A percentile compares a stretch with the other conserved stretches of the same genome.
Conservation (phyloP, 1,140 invertebrate species). For the Eciton burchellii region DNA sequence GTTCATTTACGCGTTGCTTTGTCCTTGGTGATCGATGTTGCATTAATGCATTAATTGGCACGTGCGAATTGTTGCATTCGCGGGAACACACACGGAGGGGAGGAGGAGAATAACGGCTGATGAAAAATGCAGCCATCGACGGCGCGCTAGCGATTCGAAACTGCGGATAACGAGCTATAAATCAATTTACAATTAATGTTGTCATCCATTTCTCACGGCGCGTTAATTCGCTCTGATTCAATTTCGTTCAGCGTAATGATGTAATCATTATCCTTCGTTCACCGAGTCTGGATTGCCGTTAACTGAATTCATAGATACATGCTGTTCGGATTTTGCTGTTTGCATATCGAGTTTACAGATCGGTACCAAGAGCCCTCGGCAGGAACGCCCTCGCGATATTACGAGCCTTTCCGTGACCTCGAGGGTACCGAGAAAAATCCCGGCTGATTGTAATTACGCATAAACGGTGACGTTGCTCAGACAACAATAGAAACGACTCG, state of each 20-base stretch:
- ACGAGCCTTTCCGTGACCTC: too few relatives aligned
- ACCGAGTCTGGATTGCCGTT: background rate
- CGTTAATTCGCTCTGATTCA: background rate
- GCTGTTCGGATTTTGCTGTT: too few relatives aligned
- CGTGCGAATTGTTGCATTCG: background rate
- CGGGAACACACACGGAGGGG: background rate
- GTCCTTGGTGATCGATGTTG: background rate
- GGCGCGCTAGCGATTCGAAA: background rate
- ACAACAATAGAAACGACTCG: too few relatives aligned
- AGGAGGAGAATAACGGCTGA: background rate
- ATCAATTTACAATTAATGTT: background rate
- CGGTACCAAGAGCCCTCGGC: too few relatives aligned
- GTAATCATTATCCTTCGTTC: background rate
- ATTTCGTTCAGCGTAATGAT: background rate
- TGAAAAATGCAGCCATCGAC: slow-evolving; percentile 6
- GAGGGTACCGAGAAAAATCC: too few relatives aligned
- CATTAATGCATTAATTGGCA: slow-evolving; percentile 41
- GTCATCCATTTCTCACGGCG: background rate
- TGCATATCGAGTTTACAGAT: too few relatives aligned
- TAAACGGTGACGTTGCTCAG: too few relatives aligned
- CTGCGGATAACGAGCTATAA: background rate
- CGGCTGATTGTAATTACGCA: too few relatives aligned
- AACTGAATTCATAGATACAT: too few relatives aligned
- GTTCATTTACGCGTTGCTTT: background rate
- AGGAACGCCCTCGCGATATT: too few relatives aligned